phyloP scores from a whole-genome alignment of 2,888 invertebrate genomes.

The Sussaba pulchella region DNA sequence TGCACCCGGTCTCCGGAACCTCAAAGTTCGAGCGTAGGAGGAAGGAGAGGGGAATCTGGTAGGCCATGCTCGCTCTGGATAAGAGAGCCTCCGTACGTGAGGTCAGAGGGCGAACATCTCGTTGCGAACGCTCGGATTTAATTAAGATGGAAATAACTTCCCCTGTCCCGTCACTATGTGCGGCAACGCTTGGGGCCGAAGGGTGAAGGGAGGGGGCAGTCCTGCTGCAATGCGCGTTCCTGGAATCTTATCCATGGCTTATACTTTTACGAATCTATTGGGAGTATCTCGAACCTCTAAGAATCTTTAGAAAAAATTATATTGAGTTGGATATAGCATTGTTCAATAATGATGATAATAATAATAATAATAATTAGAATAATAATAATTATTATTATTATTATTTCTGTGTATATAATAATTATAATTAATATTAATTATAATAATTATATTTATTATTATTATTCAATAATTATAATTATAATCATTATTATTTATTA shows the following conservation, averaged over 20 bases:
- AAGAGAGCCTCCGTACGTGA: conserved; percentile 52
- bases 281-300: not conserved
- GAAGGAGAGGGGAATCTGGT: not conserved
- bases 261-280: not conserved
- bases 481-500: no score
- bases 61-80: conserved; percentile 15
- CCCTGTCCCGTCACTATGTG: conserved; percentile 35
- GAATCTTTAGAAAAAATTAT: not conserved
- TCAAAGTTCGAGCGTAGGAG: conserved; percentile 25
- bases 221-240: not conserved
- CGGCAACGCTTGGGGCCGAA: not conserved
- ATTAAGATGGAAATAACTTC: conserved; percentile 70
- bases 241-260: no score
- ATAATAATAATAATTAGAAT: no score
- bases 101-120: conserved; percentile 56
- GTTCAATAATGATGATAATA: no score
- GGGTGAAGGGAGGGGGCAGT: not conserved
- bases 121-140: conserved; percentile 62
- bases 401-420: no score
- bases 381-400: no score
- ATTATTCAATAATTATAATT: no score
- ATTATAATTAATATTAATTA: no score
- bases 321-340: no score
- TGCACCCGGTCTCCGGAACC: conserved; percentile 32
- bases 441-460: no score